Evolutionary conservation across 2,113 vertebrate species (phyloP).

Genomic region (Pachyramphus minor): DNA sequence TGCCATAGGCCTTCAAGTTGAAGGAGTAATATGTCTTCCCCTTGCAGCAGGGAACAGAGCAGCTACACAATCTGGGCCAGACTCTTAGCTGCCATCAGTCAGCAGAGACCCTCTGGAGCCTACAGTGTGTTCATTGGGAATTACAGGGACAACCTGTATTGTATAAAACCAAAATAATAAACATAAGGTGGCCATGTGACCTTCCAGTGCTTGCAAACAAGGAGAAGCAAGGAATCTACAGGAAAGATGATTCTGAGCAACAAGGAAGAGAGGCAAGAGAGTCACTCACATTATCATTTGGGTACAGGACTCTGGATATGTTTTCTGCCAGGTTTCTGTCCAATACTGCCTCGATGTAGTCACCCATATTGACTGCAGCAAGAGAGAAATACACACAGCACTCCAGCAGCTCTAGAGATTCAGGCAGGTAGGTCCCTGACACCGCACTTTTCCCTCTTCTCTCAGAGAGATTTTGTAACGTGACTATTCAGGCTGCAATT

Average conservation of each 20-base stretch:
- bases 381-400: neutral
- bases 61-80: neutral
- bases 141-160: neutral
- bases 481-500: neutral
- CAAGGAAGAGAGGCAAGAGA: neutral
- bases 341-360: slow-evolving; percentile 85
- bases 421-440: neutral
- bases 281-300: slow-evolving; percentile 85
- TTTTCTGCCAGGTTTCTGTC: slow-evolving; percentile 90
- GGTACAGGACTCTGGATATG: slow-evolving; percentile 87
- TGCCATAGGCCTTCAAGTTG: neutral
- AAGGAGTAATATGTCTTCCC: neutral
- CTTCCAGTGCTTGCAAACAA: neutral
- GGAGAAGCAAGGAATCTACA: neutral
- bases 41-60: neutral
- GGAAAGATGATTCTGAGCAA: neutral
- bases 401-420: neutral
- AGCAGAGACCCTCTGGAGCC: neutral
- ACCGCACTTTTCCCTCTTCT: neutral
- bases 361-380: slow-evolving; percentile 82
- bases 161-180: neutral
- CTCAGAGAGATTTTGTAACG: neutral
- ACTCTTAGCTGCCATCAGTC: neutral
- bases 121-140: neutral
- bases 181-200: neutral